A percentile compares a stretch with the other conserved stretches of the same genome.
Evolutionary conservation across 1,140 invertebrate genomes (phyloP).

Genomic region (Papilio polyxenes): DNA sequence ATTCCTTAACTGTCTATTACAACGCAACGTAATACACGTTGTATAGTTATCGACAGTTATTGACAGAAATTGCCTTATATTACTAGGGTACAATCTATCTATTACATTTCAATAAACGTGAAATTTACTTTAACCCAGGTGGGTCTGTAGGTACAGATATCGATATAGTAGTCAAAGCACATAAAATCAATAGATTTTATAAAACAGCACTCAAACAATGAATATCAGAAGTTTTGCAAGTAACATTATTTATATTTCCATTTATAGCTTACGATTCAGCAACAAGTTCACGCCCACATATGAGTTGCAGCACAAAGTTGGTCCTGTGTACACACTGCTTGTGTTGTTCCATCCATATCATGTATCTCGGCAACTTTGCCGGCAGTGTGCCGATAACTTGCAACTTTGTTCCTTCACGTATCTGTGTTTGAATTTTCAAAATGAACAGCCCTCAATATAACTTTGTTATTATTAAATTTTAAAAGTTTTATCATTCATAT

Average conservation of each 20-base stretch:
- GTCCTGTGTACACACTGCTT: slow-evolving; percentile 5
- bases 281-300: slow-evolving; percentile 28
- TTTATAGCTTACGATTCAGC: slow-evolving; percentile 11
- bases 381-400: neutral
- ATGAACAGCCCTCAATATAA: neutral
- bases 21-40: too few relatives aligned
- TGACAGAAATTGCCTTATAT: too few relatives aligned
- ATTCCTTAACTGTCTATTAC: neutral
- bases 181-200: neutral
- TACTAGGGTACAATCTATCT: too few relatives aligned
- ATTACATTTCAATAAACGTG: too few relatives aligned
- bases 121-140: too few relatives aligned
- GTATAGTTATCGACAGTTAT: too few relatives aligned
- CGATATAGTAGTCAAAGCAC: too few relatives aligned
- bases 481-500: neutral
- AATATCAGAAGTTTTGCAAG: neutral
- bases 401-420: slow-evolving; percentile 2
- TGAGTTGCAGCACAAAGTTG: slow-evolving; percentile 33
- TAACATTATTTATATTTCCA: slow-evolving; percentile 26
- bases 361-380: slow-evolving; percentile 15
- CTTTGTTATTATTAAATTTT: neutral
- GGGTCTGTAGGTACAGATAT: too few relatives aligned
- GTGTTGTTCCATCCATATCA: slow-evolving; percentile 16
- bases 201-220: slow-evolving; percentile 1
- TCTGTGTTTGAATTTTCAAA: slow-evolving; percentile 23